phyloP scores from a whole-genome alignment of 2,888 invertebrate genomes.

The Conus canariensis region DNA sequence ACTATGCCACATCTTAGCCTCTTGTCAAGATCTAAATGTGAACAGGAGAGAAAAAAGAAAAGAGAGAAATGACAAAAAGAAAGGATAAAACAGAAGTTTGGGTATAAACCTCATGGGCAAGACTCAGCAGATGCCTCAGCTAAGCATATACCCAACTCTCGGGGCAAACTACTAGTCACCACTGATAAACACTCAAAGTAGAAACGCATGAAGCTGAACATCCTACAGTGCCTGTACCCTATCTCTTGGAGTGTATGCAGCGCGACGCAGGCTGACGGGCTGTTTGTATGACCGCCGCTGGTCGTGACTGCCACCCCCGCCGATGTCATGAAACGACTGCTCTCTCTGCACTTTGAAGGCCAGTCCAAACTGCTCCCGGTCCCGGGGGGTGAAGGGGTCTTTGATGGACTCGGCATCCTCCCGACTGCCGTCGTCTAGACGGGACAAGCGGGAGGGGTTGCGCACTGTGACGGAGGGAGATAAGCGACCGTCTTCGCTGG shows the following conservation, averaged over 20 bases:
- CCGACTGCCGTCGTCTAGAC: slow-evolving; percentile 45
- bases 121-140: too few species aligned
- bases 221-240: slow-evolving; percentile 30
- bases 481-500: slow-evolving; percentile 52
- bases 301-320: background rate
- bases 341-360: slow-evolving; percentile 35
- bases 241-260: slow-evolving; percentile 45
- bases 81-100: too few species aligned
- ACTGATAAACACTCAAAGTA: too few species aligned
- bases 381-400: slow-evolving; percentile 50
- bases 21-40: too few species aligned
- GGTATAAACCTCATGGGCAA: too few species aligned
- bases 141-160: too few species aligned
- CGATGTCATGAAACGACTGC: slow-evolving; percentile 22
- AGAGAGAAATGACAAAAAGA: too few species aligned
- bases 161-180: too few species aligned
- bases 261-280: slow-evolving; percentile 43
- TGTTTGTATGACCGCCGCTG: slow-evolving; percentile 44
- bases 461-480: slow-evolving; percentile 52
- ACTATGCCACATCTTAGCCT: too few species aligned
- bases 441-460: slow-evolving; percentile 54
- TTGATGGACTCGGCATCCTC: slow-evolving; percentile 43
- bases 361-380: slow-evolving; percentile 24
- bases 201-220: too few species aligned
- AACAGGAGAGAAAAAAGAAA: too few species aligned